Evolutionary conservation across 2,888 invertebrate genomes (phyloP), one percentile per base, ranked within the genome.

Genomic region (Acanthococcus lagerstroemiae): DNA sequence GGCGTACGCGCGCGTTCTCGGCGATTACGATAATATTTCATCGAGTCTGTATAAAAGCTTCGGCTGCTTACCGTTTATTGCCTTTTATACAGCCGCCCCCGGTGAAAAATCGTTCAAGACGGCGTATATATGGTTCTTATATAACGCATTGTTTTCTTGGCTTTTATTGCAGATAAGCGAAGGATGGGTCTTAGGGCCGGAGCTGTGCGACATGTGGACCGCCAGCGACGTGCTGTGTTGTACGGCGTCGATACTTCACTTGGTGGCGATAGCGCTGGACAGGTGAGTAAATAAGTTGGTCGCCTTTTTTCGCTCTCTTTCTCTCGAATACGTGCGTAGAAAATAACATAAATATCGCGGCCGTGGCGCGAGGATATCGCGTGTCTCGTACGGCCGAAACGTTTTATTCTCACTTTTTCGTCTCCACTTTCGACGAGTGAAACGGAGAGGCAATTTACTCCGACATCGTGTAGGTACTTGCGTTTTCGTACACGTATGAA

Each of bases 191-290:
- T 80, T 93, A 70, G 91, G 91, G 66, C 87, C 90, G 26, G 87
- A 88, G 74, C 81, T 91, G 67, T 94, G 95, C 78, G 93, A 95
- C 78, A 88, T 94, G 84, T 94, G 92, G 92, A 91, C 92, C 27
- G 89, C 89, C 37, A 88, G 89, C 67, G 94, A 95, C 76, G 93
- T 95, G 17, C 81, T 94, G n/a, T 93, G 93, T 78, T 95, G 95
- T 77, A 88, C 88, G 25, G 88, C 89, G 48, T 88, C 88, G 58
- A 89, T 89, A 72, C 79, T 89, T 67, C 88, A 89, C 78, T 82
- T 89, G 57, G 88, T 89, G 63, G 88, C 88, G 70, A 88, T 89
- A 71, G 88, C 88, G 68, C 80, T 87, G 67, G 89, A 89, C 79
- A 85, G 89, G 88, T 88, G 74, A 77, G 15, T 48, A 3, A 37